These are phyloP conservation scores for Aspiorhynchus laticeps DNA, from an alignment of 2,113 vertebrate species.

Conservation along the genomic window DNA sequence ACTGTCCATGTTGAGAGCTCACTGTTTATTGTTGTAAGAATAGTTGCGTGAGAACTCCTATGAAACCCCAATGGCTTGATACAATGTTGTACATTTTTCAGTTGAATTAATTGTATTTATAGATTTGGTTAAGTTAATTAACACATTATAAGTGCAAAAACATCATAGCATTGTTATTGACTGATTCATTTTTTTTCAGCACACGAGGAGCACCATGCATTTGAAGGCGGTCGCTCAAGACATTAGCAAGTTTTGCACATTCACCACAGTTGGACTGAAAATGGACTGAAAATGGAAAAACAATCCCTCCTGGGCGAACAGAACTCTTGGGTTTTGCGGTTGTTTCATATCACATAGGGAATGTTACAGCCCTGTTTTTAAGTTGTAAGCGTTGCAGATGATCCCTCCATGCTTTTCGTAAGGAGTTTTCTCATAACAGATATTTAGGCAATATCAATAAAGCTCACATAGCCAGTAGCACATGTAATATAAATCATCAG, in stretches of 20 bases:
- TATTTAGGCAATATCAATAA: conserved; percentile 41
- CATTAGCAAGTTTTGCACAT: conserved; percentile 78
- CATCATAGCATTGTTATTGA: conserved; percentile 40
- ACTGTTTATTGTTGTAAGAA: not conserved
- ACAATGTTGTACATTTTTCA: not conserved
- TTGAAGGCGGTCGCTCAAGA: conserved; percentile 88
- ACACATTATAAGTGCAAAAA: not conserved
- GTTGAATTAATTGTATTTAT: not conserved
- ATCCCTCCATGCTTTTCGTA: conserved; percentile 5
- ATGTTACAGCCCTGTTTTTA: conserved; percentile 36
- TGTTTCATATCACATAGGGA: conserved; percentile 36
- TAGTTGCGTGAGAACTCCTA: not conserved
- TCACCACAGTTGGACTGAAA: conserved; percentile 49
- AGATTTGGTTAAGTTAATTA: not conserved
- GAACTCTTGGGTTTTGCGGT: conserved; percentile 43
- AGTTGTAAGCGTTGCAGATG: conserved; percentile 41
- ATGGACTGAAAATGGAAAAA: conserved; percentile 42
- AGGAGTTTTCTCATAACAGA: not conserved
- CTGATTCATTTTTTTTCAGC: conserved; percentile 77
- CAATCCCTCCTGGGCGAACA: conserved; percentile 21
- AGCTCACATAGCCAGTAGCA: conserved; percentile 45
- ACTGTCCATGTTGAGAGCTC: not conserved
- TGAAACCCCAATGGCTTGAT: not conserved
- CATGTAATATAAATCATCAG: conserved; percentile 41
- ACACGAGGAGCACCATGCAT: conserved; percentile 93